Base-by-base conservation (phyloP, 1,140 invertebrate species). In the Hyposmocoma kahamanoa region DNA sequence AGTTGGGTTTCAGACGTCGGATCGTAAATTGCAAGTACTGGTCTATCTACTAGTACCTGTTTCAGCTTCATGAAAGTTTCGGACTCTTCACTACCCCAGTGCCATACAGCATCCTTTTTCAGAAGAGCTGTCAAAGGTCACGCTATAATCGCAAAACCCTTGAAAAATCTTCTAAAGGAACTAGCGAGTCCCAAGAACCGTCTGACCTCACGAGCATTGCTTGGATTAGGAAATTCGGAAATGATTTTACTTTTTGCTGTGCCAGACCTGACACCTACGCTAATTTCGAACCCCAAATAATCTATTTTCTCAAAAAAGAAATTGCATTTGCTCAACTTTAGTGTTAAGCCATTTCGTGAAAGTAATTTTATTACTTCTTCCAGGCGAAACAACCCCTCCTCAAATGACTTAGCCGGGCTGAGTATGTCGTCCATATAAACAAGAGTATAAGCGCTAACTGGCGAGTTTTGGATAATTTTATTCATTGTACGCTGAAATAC, bases 81-180 rank as follows among this genome's bases (percentile, higher is more conserved):
- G 4, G 17, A 2, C 24, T 42, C 5, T 24, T 24, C 28, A 4
- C 46, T 28, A 1, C 38, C 36, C 50, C 59, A 72, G 15, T 44
- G 13, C 32, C 42, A 72, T 15, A 21, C 11, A 2, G 36, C 20
- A 8, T 30, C 47, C 30, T 55, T 69, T 21, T 58, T 65, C 19
- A 59, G 30, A 30, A 71, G 32, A 8, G 47, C 15, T 34, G 53
- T 61, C 0, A 71, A 45, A 0, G 60, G 62, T 22, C 42, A 42
- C 13, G 61, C 62, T 22, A 62, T 59, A 22, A 48, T 0, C 2
- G 63, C 54, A 32, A 56, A 67, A 24, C 53, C 44, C 48, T 24
- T 10, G 3, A 71, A 42, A 47, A 75, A 80, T 42, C 54, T 54
- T 36, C 60, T 41, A 47, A 72, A 77, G 52, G 60, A 81, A 11